Percentiles rank a stretch among this genome's conserved stretches.
phyloP scores from a whole-genome alignment of 2,113 vertebrate genomes.

The Sander lucioperca region DNA sequence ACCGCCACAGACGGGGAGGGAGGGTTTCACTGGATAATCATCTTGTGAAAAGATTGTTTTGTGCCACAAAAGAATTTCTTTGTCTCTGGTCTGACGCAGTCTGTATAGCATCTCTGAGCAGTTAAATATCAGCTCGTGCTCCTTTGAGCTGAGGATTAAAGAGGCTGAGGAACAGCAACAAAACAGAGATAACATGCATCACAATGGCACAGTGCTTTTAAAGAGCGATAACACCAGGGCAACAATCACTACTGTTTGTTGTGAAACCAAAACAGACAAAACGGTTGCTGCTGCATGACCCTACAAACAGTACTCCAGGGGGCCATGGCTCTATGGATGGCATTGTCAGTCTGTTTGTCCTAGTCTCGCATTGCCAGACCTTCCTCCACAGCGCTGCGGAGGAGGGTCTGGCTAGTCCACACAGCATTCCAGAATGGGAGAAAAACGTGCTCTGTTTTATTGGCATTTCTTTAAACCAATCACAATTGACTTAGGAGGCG shows the following conservation, averaged over 20 bases:
- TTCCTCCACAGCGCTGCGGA: too few species aligned
- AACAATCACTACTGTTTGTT: neutral
- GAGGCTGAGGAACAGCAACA: conserved; percentile 19
- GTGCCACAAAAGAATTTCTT: conserved; percentile 9
- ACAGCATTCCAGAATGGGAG: too few species aligned
- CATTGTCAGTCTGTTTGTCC: too few species aligned
- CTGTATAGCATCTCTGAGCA: conserved; percentile 24
- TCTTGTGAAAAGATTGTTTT: conserved; percentile 43
- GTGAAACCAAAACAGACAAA: conserved; percentile 15
- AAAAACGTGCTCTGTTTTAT: too few species aligned
- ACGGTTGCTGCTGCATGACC: neutral
- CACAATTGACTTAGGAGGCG: too few species aligned
- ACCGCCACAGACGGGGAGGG: neutral
- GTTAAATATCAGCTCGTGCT: conserved; percentile 9
- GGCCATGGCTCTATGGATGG: too few species aligned
- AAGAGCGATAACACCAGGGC: neutral
- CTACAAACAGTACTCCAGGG: too few species aligned
- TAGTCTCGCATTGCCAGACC: too few species aligned
- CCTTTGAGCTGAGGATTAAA: conserved; percentile 41
- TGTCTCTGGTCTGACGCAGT: conserved; percentile 5
- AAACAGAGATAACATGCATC: conserved; percentile 27
- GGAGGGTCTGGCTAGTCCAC: too few species aligned
- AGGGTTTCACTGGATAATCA: conserved; percentile 30
- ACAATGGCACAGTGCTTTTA: neutral
- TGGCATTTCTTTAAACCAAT: too few species aligned